phyloP scores from a whole-genome alignment of 2,113 vertebrate species.

The Bubalus kerabau region DNA sequence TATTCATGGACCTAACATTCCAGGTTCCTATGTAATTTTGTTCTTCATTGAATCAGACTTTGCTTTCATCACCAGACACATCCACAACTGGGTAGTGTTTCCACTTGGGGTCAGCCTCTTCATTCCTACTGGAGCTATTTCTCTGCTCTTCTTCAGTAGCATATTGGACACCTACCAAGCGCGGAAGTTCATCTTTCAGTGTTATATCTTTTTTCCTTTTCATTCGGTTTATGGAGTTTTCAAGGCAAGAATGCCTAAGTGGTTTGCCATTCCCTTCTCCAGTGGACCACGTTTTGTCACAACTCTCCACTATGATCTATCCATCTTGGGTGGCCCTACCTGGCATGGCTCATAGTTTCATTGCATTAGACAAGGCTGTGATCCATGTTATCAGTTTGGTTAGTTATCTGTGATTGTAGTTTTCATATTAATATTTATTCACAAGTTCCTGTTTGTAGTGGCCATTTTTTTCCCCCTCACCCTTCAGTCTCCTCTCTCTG shows the following conservation, averaged over 20 bases:
- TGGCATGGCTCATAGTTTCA: not conserved
- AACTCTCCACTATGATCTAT: not conserved
- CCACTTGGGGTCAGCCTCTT: not conserved
- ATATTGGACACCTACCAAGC: not conserved
- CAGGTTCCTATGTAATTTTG: not conserved
- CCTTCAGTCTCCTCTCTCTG: not conserved
- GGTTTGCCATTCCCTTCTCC: not conserved
- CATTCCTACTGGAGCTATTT: not conserved
- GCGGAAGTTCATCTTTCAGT: not conserved
- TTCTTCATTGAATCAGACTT: not conserved
- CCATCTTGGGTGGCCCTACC: not conserved
- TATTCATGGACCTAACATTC: not conserved
- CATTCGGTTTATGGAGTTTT: not conserved
- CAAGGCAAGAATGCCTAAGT: not conserved
- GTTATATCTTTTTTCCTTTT: not conserved
- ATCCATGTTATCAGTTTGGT: not conserved
- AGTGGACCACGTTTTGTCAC: not conserved
- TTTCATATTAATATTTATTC: not conserved
- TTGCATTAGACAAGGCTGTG: not conserved
- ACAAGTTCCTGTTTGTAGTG: not conserved
- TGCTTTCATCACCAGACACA: not conserved
- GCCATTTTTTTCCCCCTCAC: not conserved
- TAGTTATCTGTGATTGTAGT: not conserved
- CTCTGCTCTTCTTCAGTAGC: not conserved
- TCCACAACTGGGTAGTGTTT: not conserved